phyloP scores from a whole-genome alignment of 2,113 vertebrate genomes.

The Holacanthus passer region DNA sequence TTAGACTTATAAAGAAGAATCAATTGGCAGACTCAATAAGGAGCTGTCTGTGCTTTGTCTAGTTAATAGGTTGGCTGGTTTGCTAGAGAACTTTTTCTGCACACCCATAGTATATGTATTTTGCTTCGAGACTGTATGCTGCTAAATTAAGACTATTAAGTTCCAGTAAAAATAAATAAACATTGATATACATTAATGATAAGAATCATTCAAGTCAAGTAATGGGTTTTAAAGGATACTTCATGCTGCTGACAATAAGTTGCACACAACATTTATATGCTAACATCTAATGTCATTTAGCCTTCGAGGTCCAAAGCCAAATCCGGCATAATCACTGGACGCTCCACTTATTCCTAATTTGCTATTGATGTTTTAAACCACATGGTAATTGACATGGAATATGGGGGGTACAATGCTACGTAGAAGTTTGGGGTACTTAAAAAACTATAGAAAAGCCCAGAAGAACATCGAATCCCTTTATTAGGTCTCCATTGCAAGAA shows the following conservation, averaged over 20 bases:
- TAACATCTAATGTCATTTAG: not conserved
- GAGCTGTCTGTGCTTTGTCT: slow-evolving; percentile 58
- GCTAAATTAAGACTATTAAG: slow-evolving; percentile 8
- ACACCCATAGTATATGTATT: slow-evolving; percentile 33
- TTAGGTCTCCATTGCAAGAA: slow-evolving; percentile 59
- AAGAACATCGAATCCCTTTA: slow-evolving; percentile 49
- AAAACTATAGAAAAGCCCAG: slow-evolving; percentile 23
- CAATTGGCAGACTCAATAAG: slow-evolving; percentile 57
- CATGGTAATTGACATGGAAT: slow-evolving; percentile 14
- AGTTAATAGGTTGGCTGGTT: slow-evolving; percentile 58
- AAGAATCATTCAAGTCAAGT: not conserved
- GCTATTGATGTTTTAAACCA: slow-evolving; percentile 32
- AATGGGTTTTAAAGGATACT: not conserved
- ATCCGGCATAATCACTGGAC: not conserved
- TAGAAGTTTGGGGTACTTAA: slow-evolving; percentile 1
- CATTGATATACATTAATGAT: too few species aligned
- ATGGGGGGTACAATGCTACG: not conserved
- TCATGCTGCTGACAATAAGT: not conserved
- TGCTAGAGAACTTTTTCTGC: slow-evolving; percentile 34
- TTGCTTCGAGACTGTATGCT: slow-evolving; percentile 2
- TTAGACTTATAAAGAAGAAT: slow-evolving; percentile 51
- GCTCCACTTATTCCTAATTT: not conserved
- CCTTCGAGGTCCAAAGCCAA: not conserved
- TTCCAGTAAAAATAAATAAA: not conserved
- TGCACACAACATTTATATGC: not conserved